Percentiles rank a stretch among this genome's conserved stretches.
Conservation (phyloP, 2,888 invertebrate species). For the Scaptomyza tumidula region DNA sequence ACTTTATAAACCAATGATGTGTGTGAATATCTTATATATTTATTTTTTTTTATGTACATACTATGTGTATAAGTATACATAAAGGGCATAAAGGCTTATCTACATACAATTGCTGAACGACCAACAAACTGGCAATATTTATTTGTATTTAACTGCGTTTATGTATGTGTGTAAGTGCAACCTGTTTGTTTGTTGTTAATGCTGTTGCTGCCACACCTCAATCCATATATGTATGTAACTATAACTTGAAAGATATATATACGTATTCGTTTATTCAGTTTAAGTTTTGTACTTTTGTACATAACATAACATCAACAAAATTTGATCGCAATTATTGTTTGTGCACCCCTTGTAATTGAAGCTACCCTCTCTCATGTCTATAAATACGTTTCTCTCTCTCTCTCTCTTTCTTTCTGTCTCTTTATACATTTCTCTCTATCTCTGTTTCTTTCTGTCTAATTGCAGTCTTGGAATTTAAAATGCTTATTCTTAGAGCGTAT, state of each 20-base stretch:
- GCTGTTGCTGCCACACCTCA: not conserved
- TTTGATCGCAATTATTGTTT: no score
- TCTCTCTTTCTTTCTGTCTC: constrained; percentile 17
- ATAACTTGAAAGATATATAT: no score
- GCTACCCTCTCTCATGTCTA: not conserved
- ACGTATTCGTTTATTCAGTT: no score
- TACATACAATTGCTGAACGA: not conserved
- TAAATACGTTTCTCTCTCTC: not conserved
- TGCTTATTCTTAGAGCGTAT: constrained; percentile 29
- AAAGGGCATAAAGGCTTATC: no score
- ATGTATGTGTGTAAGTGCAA: constrained; percentile 3
- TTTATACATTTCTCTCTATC: constrained; percentile 4
- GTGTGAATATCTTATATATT: not conserved
- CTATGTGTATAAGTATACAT: no score
- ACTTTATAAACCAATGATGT: not conserved
- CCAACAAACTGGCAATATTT: not conserved
- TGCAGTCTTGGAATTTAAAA: constrained; percentile 81
- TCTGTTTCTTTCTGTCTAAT: constrained; percentile 64
- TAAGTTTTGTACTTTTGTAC: no score
- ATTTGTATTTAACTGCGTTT: constrained; percentile 4
- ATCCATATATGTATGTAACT: no score
- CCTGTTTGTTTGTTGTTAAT: not conserved
- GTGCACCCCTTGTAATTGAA: no score
- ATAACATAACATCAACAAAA: no score
- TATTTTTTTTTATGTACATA: not conserved